Evolutionary conservation across 2,888 invertebrate species (phyloP), one percentile per base, ranked within the genome.

Genomic region (Philereme transversata): DNA sequence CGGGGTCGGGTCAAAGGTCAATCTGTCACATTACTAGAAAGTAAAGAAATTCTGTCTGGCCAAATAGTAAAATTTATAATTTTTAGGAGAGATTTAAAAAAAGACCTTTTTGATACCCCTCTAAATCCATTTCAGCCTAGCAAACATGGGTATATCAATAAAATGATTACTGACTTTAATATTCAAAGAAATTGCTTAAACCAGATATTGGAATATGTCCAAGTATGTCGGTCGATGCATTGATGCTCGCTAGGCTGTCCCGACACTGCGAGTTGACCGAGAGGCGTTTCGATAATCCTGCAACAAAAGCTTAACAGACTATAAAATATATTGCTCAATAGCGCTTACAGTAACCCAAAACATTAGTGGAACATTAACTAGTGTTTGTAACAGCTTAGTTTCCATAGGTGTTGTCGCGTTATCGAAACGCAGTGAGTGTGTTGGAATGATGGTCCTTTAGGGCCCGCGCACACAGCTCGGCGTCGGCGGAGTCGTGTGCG

Each of bases 261-360:
- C 38, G 57, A 56, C 35, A 56, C 47, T 65, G 72, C 64, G 72
- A 59, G 70, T 72, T 55, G 52, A 69, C 65, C 68, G 64, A 67
- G 63, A 51, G 45, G 65, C 69, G 79, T 77, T 68, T 78, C 69
- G 72, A 75, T 78, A 78, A 72, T 71, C 71, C 74, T 71, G 75
- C 73, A 73, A 65, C 57, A 51, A 56, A 53, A 53, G 67, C 64
- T 69, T 70, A 51, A 62, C 1, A 47, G 49, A 57, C 49, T 62
- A 62, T 50, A 36, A 45, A 71, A 45, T 6, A 62, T 64, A 55
- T 70, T 67, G 65, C 64, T 67, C 67, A 56, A 55, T 63, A 67
- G 35, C 51, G 64, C 61, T 60, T 64, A 58, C 61, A 50, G 52
- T 54, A 54, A 51, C 57, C 51, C 6, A 22, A 45, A 36, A 43